Base-by-base conservation (phyloP, 2,888 invertebrate species). In the Sinhomidia bicolor region DNA sequence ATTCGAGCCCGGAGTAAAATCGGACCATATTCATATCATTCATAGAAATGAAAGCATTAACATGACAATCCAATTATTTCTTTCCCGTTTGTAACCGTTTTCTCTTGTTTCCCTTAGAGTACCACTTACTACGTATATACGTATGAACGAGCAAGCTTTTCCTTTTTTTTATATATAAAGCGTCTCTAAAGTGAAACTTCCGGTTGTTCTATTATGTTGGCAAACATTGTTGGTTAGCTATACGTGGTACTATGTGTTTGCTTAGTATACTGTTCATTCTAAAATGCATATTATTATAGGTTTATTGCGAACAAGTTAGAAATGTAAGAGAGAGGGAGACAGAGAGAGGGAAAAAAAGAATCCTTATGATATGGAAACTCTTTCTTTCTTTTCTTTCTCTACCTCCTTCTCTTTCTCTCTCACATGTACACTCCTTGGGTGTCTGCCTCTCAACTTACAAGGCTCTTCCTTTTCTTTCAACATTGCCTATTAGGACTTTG, bases 51-150 rank as follows among this genome's bases (percentile, higher is more conserved):
- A 86, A 65, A 68, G 79, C 80, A 86, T 86, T 86, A 86, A 86
- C 86, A 86, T 86, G 86, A 80, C 86, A 85, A 86, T 86, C 86
- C 86, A 86, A 86, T 86, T 86, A 86, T 74, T 86, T 86, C 71
- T 41, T 85, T 76, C 36, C 29, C 57, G n/a, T 44, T 41, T 41
- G 47, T 17, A 47, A 51, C 65, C 29, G 14, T 20, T 47, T 54
- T 76, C 29, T 62, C 44, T 29, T 1, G 57, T 32, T 32, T 62
- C 76, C 26, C n/a, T 74, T 51, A 5, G 1, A 10, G 0, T 26
- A 12, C 12, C 7, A 9, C 3, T 41, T 26, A n/a, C 62, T 54
- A 60, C 26, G 62, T 60, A 60, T 57, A 4, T 57, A 57, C n/a
- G 20, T n/a, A 20, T 57, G n/a, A 17, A 20, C 17, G 57, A 14